phyloP scores from a whole-genome alignment of 2,113 vertebrate genomes.

The Prionailurus bengalensis region DNA sequence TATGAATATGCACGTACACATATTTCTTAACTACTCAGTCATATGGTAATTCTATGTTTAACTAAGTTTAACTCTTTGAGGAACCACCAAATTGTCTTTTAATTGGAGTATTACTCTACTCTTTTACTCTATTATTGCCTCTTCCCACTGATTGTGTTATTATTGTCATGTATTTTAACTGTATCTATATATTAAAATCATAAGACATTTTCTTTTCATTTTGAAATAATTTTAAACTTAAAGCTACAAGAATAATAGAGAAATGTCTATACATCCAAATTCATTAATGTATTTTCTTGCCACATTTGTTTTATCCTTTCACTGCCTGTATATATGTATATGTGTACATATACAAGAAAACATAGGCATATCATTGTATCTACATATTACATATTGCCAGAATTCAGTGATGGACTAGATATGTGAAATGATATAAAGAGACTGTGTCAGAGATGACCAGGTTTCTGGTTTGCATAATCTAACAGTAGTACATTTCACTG shows the following conservation, averaged over 20 bases:
- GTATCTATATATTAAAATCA: background rate
- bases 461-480: background rate
- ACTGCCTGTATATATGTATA: background rate
- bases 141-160: background rate
- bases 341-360: background rate
- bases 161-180: background rate
- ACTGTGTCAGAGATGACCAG: background rate
- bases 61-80: background rate
- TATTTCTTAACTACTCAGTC: background rate
- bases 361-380: background rate
- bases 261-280: background rate
- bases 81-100: background rate
- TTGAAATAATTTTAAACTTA: slow-evolving; percentile 4
- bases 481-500: background rate
- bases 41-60: background rate
- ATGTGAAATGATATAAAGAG: background rate
- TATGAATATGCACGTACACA: background rate
- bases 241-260: background rate
- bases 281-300: background rate
- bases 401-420: background rate
- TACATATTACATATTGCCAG: background rate
- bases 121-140: background rate
- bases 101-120: background rate
- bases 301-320: background rate
- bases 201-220: background rate